These are phyloP conservation scores for Acanthiza pusilla DNA, from an alignment of 2,797 vertebrate genomes.

Conservation along the genomic window DNA sequence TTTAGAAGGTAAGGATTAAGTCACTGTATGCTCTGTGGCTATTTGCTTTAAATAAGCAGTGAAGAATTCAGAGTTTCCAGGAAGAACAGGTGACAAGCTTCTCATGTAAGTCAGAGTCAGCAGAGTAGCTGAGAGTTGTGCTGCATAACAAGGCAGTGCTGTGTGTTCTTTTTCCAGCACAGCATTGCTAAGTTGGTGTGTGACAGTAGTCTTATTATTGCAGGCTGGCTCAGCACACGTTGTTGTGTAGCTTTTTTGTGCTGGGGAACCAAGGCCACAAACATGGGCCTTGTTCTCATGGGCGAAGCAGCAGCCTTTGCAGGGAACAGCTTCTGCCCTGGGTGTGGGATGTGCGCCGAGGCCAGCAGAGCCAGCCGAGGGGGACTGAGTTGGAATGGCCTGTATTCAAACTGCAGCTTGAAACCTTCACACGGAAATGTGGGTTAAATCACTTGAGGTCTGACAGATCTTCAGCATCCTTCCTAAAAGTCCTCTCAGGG, in stretches of 20 bases:
- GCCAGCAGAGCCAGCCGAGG: rapidly evolving
- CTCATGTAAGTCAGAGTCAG: neutral
- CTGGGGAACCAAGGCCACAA: neutral
- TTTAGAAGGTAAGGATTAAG: neutral
- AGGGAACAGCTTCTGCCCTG: neutral
- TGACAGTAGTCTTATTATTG: neutral
- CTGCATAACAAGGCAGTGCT: neutral
- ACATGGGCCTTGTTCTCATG: neutral
- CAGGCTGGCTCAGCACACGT: neutral
- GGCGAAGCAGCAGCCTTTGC: neutral
- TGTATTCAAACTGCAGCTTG: neutral
- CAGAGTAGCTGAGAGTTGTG: neutral
- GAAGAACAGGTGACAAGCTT: neutral
- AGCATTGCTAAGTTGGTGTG: neutral
- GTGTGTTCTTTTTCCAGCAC: neutral
- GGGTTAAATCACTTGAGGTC: neutral
- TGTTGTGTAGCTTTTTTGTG: neutral
- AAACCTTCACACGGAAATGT: neutral
- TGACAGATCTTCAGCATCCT: neutral
- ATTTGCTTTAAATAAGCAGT: neutral
- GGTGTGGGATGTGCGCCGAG: neutral
- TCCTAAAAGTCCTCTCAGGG: neutral
- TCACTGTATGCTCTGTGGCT: neutral
- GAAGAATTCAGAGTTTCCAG: neutral
- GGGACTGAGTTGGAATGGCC: neutral